phyloP scores from a whole-genome alignment of 2,888 invertebrate species.

The Lasioglossum morio region DNA sequence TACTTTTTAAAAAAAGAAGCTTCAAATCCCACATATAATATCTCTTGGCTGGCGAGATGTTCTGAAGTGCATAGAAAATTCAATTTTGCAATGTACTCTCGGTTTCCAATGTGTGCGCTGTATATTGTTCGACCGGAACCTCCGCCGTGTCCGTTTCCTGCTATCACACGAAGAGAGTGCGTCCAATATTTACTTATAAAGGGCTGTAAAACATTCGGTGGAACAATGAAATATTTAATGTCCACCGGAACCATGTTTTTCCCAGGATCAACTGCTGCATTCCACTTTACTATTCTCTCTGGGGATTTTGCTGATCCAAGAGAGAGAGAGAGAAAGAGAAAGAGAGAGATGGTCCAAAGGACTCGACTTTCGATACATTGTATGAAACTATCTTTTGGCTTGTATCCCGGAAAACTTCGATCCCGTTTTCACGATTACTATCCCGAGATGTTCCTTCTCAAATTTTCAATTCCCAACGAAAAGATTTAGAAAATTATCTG shows the following conservation, averaged over 20 bases:
- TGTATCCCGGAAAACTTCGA: neutral
- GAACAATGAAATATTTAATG: constrained; percentile 34
- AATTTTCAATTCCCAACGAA: neutral
- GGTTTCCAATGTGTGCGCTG: neutral
- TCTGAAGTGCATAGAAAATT: neutral
- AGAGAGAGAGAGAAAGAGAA: neutral
- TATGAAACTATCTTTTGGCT: neutral
- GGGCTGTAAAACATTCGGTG: constrained; percentile 4
- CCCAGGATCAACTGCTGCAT: neutral
- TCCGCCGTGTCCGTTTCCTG: neutral
- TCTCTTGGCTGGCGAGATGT: neutral
- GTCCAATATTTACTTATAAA: constrained; percentile 27
- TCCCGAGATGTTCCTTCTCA: neutral
- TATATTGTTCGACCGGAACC: neutral
- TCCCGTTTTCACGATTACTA: neutral
- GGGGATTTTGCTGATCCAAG: neutral
- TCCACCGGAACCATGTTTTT: constrained; percentile 1
- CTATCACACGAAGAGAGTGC: constrained; percentile 9
- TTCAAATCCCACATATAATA: neutral
- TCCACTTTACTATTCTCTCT: neutral
- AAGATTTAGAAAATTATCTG: neutral
- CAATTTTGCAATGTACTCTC: neutral
- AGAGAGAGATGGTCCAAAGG: constrained; percentile 7
- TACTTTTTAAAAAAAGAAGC: neutral
- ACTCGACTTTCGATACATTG: constrained; percentile 27